Conservation (phyloP, 2,888 invertebrate species). For the Lasioglossum lativentre region DNA sequence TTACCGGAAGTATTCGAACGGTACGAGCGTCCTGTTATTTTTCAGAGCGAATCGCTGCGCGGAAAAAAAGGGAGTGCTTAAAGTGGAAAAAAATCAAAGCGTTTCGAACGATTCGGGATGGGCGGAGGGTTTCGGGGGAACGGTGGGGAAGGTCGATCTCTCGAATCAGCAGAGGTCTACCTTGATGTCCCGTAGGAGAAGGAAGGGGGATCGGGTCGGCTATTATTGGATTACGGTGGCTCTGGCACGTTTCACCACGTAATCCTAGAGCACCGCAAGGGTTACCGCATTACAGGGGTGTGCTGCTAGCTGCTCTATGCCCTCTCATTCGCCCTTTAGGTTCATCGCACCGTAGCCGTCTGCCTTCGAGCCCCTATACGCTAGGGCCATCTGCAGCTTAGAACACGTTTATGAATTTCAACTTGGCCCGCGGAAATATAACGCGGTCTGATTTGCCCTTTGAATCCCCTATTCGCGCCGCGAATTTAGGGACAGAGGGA, state of each 20-base stretch:
- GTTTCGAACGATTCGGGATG: conserved; percentile 21
- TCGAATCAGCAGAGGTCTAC: conserved; percentile 55
- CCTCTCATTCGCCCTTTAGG: conserved; percentile 58
- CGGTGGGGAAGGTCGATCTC: conserved; percentile 7
- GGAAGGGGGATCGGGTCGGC: conserved; percentile 27
- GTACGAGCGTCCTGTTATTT: background rate
- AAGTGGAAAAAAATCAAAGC: conserved; percentile 32
- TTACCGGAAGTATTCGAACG: background rate
- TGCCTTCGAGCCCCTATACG: conserved; percentile 4
- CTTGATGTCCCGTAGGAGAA: conserved; percentile 44
- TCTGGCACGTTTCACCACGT: conserved; percentile 67
- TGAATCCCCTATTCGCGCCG: conserved; percentile 36
- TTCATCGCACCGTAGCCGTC: conserved; percentile 29
- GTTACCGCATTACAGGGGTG: conserved; percentile 58
- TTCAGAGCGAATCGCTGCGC: background rate
- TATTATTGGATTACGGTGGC: conserved; percentile 72
- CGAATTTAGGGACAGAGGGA: conserved; percentile 23
- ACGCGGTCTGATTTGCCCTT: conserved; percentile 20
- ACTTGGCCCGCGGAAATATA: conserved; percentile 33
- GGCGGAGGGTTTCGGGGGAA: background rate
- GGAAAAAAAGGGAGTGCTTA: background rate
- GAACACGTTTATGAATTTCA: conserved; percentile 56
- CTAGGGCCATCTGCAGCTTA: conserved; percentile 42
- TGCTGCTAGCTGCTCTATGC: conserved; percentile 41
- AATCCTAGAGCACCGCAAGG: conserved; percentile 67